phyloP scores from a whole-genome alignment of 2,113 vertebrate genomes.

The Scortum barcoo region DNA sequence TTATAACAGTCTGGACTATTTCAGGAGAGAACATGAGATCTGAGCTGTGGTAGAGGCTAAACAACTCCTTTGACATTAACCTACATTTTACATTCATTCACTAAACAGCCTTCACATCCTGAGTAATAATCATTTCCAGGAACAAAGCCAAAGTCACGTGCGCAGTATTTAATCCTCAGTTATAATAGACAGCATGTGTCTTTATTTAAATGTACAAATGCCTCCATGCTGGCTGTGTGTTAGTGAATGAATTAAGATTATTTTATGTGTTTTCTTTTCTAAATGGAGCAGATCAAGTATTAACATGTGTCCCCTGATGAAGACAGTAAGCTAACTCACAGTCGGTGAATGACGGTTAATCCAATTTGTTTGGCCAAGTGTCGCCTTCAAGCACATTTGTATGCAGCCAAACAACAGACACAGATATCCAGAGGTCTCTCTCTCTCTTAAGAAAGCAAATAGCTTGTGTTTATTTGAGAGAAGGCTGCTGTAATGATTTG shows the following conservation, averaged over 20 bases:
- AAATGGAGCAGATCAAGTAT: background rate
- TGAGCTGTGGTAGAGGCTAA: background rate
- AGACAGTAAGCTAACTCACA: conserved; percentile 19
- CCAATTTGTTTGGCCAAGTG: conserved; percentile 41
- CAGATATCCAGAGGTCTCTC: conserved; percentile 38
- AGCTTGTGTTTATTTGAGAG: conserved; percentile 12
- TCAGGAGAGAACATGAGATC: background rate
- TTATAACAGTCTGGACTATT: background rate
- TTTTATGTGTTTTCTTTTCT: background rate
- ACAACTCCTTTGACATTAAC: rapidly evolving
- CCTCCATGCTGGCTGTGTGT: background rate
- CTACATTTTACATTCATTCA: background rate
- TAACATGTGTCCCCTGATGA: background rate
- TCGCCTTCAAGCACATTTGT: conserved; percentile 61
- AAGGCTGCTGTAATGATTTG: background rate
- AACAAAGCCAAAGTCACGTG: background rate
- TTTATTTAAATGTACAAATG: background rate
- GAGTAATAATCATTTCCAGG: background rate
- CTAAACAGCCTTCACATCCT: background rate
- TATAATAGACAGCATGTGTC: background rate
- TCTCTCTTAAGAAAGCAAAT: conserved; percentile 25
- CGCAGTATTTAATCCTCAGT: background rate
- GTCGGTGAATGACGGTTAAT: conserved; percentile 56
- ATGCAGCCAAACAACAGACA: conserved; percentile 50
- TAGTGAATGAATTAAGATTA: background rate